These are phyloP conservation scores for Rhodophaea formosa DNA, from an alignment of 2,888 invertebrate genomes.

Conservation along the genomic window DNA sequence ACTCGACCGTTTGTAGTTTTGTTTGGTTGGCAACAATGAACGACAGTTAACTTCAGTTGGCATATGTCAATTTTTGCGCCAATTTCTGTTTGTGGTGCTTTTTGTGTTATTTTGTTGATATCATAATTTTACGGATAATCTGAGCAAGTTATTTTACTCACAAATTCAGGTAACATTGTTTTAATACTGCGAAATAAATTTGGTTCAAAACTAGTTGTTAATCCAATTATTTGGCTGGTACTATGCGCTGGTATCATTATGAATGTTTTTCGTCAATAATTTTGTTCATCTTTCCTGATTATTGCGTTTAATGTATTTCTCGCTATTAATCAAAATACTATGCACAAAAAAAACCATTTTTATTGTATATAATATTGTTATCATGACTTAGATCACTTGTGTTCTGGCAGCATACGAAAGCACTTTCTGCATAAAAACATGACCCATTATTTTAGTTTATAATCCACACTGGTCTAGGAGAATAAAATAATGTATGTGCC, in stretches of 20 bases:
- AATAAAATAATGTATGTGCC: too few species aligned
- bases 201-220: not conserved
- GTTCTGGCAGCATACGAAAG: not conserved
- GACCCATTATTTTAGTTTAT: too few species aligned
- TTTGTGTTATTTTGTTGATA: not conserved
- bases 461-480: too few species aligned
- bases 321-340: not conserved
- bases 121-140: not conserved
- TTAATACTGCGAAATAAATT: not conserved
- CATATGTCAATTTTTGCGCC: slow-evolving; percentile 7
- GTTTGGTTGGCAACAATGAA: not conserved
- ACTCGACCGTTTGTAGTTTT: not conserved
- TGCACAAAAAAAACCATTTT: not conserved
- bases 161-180: not conserved
- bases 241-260: not conserved
- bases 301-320: not conserved
- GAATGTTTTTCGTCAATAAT: not conserved
- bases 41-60: slow-evolving; percentile 5
- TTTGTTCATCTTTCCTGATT: not conserved
- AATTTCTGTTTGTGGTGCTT: not conserved
- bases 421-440: not conserved
- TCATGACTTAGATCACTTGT: not conserved
- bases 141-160: not conserved
- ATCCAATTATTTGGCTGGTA: not conserved
- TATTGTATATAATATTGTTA: not conserved